These are phyloP conservation scores for Clamator glandarius DNA, from an alignment of 2,797 vertebrate species.

Conservation along the genomic window DNA sequence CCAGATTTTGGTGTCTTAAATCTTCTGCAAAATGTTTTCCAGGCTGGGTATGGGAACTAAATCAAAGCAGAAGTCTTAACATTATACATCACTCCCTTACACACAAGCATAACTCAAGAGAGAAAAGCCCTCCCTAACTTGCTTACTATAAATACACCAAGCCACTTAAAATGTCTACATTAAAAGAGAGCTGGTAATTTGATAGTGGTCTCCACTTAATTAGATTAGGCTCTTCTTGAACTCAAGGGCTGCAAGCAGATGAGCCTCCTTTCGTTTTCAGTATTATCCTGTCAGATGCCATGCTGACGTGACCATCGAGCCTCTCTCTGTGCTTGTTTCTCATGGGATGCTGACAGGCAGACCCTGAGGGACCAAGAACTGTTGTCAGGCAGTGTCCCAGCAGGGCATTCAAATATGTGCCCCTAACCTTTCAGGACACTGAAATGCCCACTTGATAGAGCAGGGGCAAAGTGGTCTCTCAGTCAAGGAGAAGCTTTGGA, in stretches of 20 bases:
- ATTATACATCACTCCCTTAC: background rate
- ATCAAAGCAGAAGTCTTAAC: background rate
- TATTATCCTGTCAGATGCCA: background rate
- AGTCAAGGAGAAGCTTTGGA: background rate
- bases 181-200: constrained; percentile 61
- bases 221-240: constrained; percentile 56
- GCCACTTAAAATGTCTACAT: constrained; percentile 29
- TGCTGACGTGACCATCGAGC: background rate
- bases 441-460: background rate
- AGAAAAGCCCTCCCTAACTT: constrained; percentile 21
- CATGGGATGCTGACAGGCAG: background rate
- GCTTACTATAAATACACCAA: constrained; percentile 55
- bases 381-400: background rate
- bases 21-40: background rate
- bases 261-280: constrained; percentile 20
- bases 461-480: background rate
- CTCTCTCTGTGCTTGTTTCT: background rate
- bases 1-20: background rate
- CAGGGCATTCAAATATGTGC: background rate
- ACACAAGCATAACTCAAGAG: background rate
- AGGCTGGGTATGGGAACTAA: background rate
- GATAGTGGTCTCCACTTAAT: constrained; percentile 64
- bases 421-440: background rate
- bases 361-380: background rate
- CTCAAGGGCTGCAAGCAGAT: constrained; percentile 10